phyloP scores from a whole-genome alignment of 1,140 invertebrate genomes.

The Dinothrombium tinctorium region DNA sequence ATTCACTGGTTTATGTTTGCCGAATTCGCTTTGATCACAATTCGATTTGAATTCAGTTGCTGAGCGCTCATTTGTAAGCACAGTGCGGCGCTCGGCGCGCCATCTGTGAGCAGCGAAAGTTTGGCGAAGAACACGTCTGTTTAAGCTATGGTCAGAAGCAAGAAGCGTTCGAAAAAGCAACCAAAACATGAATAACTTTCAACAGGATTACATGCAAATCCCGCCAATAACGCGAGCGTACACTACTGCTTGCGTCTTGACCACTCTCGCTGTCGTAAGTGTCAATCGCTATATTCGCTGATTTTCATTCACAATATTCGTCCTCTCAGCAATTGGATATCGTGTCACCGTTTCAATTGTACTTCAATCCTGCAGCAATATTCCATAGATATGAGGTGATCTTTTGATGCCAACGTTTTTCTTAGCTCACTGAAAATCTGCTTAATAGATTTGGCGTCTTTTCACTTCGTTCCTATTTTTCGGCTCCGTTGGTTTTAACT shows the following conservation, averaged over 20 bases:
- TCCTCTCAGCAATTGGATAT: constrained; percentile 79
- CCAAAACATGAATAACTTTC: too few relatives aligned
- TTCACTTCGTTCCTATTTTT: constrained; percentile 95
- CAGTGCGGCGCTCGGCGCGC: too few relatives aligned
- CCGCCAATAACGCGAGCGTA: constrained; percentile 87
- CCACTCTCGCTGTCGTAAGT: constrained; percentile 77
- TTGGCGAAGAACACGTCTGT: too few relatives aligned
- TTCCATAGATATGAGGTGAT: constrained; percentile 5
- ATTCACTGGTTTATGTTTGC: too few relatives aligned
- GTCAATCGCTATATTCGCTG: constrained; percentile 8
- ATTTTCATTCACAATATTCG: constrained; percentile 17
- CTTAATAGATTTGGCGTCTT: constrained; percentile 60
- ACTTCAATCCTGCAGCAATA: constrained; percentile 91
- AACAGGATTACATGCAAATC: constrained; percentile 29
- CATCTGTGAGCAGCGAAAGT: too few relatives aligned
- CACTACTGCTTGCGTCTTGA: constrained; percentile 88
- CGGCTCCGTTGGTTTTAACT: constrained; percentile 93
- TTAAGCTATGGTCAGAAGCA: too few relatives aligned
- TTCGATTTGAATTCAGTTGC: too few relatives aligned
- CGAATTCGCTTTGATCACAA: too few relatives aligned
- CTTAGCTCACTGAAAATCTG: neutral
- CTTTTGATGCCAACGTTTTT: constrained; percentile 1
- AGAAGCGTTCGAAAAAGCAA: too few relatives aligned
- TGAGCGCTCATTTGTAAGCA: too few relatives aligned
- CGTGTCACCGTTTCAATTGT: constrained; percentile 87